Base-by-base conservation (phyloP, 2,797 vertebrate genomes). In the Alca torda region DNA sequence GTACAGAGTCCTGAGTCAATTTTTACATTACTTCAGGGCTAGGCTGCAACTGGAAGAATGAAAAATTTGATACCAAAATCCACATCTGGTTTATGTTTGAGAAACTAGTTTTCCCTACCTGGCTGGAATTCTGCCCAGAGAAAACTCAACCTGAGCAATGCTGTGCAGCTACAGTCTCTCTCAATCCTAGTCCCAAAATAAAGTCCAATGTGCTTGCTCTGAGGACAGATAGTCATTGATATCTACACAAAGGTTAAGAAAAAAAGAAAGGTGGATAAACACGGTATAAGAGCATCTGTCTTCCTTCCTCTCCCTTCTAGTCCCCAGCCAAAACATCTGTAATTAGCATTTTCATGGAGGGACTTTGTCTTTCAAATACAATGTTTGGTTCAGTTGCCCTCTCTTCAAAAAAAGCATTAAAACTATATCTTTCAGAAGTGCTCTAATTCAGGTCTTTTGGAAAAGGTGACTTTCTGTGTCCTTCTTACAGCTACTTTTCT, bases 311-410 rank as follows among this genome's bases (percentile, higher is more conserved):
- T 70, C 25, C 25, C 9, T 77, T n/a, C 60, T 69, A 48, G 5
- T 61, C 11, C 30, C 16, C 6, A 59, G 7, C 10, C 24, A 77
- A 85, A 90, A 37, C 19, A n/a, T 17, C 26, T 70, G 18, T 35
- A 60, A 69, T 65, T 68, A 78, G 46, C 67, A 25, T 3, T 48
- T 76, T 41, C 21, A 43, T 28, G 13, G 26, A 56, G 23, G 1
- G 7, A 64, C 6, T 57, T 14, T 2, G 0, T 61, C 39, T 89
- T 48, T n/a, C 39, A 77, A 30, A 81, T 59, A 31, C 0, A 0
- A 70, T 31, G 3, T 5, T 82, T 63, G 30, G 8, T 30, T 86
- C 45, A 54, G 21, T 76, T 85, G 31, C 16, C 19, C 16, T 69
- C 6, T 68, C 43, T 72, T 80, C 33, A 15, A 59, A 57, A 92